Evolutionary conservation across 2,113 vertebrate species (phyloP).

Genomic region (Micronisus gabar): DNA sequence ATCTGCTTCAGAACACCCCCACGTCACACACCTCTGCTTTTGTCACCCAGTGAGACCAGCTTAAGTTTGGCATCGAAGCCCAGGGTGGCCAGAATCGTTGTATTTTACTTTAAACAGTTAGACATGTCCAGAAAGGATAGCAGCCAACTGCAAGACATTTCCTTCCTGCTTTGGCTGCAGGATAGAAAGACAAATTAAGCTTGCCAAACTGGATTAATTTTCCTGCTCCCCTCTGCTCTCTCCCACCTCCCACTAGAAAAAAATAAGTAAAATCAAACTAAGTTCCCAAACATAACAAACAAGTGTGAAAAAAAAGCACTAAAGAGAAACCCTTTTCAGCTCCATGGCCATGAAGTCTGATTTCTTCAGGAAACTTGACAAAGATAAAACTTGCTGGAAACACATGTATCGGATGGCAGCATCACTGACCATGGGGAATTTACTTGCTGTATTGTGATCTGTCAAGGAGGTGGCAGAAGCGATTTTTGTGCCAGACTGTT

Average conservation of each 20-base stretch:
- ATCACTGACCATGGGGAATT: neutral
- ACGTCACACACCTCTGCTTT: neutral
- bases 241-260: neutral
- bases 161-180: neutral
- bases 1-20: neutral
- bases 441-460: neutral
- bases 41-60: neutral
- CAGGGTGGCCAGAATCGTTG: neutral
- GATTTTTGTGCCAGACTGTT: neutral
- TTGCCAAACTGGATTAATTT: neutral
- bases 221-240: neutral
- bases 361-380: neutral
- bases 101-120: neutral
- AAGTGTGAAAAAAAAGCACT: neutral
- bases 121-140: neutral
- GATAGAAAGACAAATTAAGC: neutral
- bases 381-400: neutral
- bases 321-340: neutral
- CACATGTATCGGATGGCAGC: neutral
- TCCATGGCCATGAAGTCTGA: accelerated
- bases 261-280: neutral
- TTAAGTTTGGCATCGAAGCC: neutral
- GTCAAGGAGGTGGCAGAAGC: neutral
- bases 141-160: neutral
- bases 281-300: neutral